phyloP scores from a whole-genome alignment of 92 coral and sea anemone genomes.

The Montipora capitata region DNA sequence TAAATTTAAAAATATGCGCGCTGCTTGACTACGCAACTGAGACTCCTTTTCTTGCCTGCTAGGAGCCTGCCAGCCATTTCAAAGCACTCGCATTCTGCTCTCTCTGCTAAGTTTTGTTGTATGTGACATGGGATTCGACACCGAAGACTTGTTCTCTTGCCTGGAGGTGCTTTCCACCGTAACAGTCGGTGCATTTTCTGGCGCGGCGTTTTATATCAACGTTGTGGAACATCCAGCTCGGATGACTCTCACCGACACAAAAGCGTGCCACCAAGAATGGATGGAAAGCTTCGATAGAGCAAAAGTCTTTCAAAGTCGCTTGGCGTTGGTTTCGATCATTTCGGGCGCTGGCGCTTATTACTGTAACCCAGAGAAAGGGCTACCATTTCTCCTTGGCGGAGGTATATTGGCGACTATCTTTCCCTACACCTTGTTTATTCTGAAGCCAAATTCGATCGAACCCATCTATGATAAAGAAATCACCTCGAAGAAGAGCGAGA shows the following conservation, averaged over 20 bases:
- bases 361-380: conserved; percentile 80
- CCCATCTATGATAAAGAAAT: conserved; percentile 89
- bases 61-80: neutral
- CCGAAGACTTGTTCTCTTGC: conserved; percentile 74
- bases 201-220: conserved; percentile 84
- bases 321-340: conserved; percentile 66
- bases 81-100: neutral
- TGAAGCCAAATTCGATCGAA: conserved; percentile 89
- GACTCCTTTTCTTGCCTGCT: too few relatives aligned
- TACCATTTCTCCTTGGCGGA: conserved; percentile 81
- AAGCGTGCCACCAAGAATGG: conserved; percentile 86
- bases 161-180: conserved; percentile 80
- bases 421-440: conserved; percentile 81
- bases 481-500: conserved; percentile 81
- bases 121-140: conserved; percentile 71
- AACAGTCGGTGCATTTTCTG: conserved; percentile 80
- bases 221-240: conserved; percentile 88
- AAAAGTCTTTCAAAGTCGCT: conserved; percentile 71
- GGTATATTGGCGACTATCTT: conserved; percentile 75
- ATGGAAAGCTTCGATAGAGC: conserved; percentile 83
- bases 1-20: neutral
- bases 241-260: conserved; percentile 81
- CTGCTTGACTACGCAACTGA: neutral
- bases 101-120: too few relatives aligned
- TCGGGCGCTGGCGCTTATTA: conserved; percentile 82